phyloP scores from a whole-genome alignment of 2,888 invertebrate genomes.

The Pomacea canaliculata region DNA sequence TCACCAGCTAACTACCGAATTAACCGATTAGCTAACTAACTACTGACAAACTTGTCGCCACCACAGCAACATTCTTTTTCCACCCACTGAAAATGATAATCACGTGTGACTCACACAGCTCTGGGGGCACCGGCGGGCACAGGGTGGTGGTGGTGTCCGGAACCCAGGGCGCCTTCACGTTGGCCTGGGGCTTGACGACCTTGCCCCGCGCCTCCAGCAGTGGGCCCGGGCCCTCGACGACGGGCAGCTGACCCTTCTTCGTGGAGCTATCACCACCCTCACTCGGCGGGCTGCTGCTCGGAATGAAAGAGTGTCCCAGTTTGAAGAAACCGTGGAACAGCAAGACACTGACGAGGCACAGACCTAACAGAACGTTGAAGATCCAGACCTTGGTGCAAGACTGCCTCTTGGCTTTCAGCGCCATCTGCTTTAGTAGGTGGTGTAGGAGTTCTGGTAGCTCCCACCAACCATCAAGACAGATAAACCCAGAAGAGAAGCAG shows the following conservation, averaged over 20 bases:
- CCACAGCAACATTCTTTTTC: no score
- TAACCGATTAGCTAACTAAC: no score
- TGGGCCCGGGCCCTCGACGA: neutral
- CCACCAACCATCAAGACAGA: no score
- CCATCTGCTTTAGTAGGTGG: neutral
- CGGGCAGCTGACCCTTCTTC: neutral
- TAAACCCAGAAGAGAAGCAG: no score
- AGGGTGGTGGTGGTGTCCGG: slow-evolving; percentile 3
- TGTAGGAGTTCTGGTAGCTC: no score
- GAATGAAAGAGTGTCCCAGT: neutral
- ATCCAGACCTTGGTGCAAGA: slow-evolving; percentile 30
- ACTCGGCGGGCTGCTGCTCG: no score
- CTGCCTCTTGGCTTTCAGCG: neutral
- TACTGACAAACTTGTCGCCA: no score
- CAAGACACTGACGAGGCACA: slow-evolving; percentile 25
- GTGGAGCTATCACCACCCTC: no score
- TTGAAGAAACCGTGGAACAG: slow-evolving; percentile 17
- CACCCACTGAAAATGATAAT: no score
- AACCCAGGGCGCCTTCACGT: slow-evolving; percentile 16
- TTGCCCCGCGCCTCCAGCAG: slow-evolving; percentile 8
- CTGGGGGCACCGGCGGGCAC: slow-evolving; percentile 28
- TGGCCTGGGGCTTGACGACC: slow-evolving; percentile 6
- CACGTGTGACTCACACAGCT: slow-evolving; percentile 13
- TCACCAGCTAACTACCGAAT: no score
- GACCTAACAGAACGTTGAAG: slow-evolving; percentile 24